Evolutionary conservation across 2,888 invertebrate genomes (phyloP), one percentile per base, ranked within the genome.

Genomic region (Oxytorus armatus): DNA sequence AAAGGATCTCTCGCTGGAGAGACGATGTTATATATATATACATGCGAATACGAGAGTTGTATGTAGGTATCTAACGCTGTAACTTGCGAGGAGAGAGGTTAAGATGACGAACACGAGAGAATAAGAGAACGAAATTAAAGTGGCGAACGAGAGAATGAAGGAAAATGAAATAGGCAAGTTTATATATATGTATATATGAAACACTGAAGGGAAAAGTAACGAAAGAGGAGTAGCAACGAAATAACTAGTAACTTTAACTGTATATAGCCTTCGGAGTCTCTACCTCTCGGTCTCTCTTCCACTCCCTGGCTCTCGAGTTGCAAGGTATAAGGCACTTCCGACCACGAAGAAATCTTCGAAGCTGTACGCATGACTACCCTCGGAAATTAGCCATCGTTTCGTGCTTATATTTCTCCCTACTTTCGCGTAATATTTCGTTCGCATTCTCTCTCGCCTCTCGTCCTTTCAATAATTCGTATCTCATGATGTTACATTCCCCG

Each of bases 331-430:
- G 25, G 73, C 51, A 78, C 68, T 69, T 72, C 69, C 81, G 72
- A 77, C 73, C 77, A 44, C 80, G 73, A 76, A 75, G 74, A 78
- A 81, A 77, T 75, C 77, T 78, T 16, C 80, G 61, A 73, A 75
- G 53, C 72, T 57, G 42, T 76, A 84, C 83, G 85, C 84, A 86
- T 83, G 84, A 84, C 83, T 85, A 84, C 81, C 82, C 76, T 81
- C 79, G 77, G 79, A 85, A 86, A 86, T 85, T 86, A 84, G 82
- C 73, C 76, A 77, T 79, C 82, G 70, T 83, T 84, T 83, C 76
- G 79, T 63, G 25, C 65, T 78, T 36, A 59, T 53, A 36, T 47
- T 18, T 23, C 44, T 53, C 63, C 55, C 25, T 44, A 23, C 49
- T 44, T 59, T 33, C 21, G n/a, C 44, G 29, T 33, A 25, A 47